Base-by-base conservation (phyloP, 2,113 vertebrate genomes). In the Archilochus colubris region DNA sequence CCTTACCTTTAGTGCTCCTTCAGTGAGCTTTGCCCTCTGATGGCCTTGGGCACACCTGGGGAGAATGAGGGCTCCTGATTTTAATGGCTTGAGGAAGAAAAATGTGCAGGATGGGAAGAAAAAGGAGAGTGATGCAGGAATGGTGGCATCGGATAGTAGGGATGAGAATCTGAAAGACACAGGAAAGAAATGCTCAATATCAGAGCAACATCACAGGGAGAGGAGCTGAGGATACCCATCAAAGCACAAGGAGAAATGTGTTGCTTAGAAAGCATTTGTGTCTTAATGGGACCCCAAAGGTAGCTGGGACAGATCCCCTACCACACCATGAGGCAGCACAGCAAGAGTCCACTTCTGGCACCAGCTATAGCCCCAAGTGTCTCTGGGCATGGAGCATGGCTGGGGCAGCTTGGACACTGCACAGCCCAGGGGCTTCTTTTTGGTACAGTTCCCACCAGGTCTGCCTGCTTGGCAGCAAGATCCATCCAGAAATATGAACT, bases 351-450 rank as follows among this genome's bases (percentile, higher is more conserved):
- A 21, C 11, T 64, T 86, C 33, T 88, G 91, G 40, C 40, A 92
- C 20, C 25, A 8, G 16, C 25, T 55, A 9, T 27, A 11, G 25
- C 61, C 72, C 44, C 67, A 79, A 8, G 6, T 7, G 51, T 23
- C 33, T 25, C 27, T 31, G 44, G 27, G 17, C 14, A 55, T 58
- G 69, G 38, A 54, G 18, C 59, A 43, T 0, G 1, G 50, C 14
- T 2, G 2, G 4, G 3, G 92, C 25, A 83, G 40, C 51, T 81
- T 2, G 1, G 14, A 21, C 10, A 7, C 1, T 1, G 0, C 72
- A 44, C 10, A 24, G 12, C 2, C 48, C 17, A 8, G 0, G 23
- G 23, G 28, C 38, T 58, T 8, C 70, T 69, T 50, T 30, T 48
- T 2, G 2, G 54, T 9, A 24, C 0, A 0, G 5, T 22, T 90